These are phyloP conservation scores for Typhlichthys subterraneus DNA, from an alignment of 2,797 vertebrate species.

Conservation along the genomic window DNA sequence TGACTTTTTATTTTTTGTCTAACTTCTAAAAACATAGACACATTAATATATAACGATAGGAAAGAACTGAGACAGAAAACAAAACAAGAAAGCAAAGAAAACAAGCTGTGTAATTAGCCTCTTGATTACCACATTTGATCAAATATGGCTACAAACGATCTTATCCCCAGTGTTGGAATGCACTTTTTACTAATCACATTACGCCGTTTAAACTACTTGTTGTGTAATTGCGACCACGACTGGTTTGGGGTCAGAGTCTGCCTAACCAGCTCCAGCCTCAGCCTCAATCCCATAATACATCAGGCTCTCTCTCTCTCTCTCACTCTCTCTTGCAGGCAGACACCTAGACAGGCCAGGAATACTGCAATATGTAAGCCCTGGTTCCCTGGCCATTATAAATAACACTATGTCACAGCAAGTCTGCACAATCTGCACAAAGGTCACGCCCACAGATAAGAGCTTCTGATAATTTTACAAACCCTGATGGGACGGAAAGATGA, in stretches of 20 bases:
- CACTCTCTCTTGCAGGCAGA: slow-evolving; percentile 40
- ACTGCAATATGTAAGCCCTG: slow-evolving; percentile 43
- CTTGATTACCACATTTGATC: slow-evolving; percentile 3
- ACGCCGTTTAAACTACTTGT: slow-evolving; percentile 25
- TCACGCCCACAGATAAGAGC: slow-evolving; percentile 66
- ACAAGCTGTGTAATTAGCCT: no score
- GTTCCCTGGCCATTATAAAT: slow-evolving; percentile 68
- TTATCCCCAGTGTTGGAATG: slow-evolving; percentile 10
- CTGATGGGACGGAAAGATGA: slow-evolving; percentile 51
- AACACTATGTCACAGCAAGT: slow-evolving; percentile 69
- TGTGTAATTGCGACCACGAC: slow-evolving; percentile 43
- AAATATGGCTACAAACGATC: slow-evolving; percentile 19
- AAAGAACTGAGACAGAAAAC: no score
- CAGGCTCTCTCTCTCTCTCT: slow-evolving; percentile 14
- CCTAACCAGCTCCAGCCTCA: slow-evolving; percentile 13
- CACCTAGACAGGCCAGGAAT: slow-evolving; percentile 50
- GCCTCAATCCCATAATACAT: background rate
- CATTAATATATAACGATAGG: no score
- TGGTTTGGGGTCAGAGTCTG: slow-evolving; percentile 33
- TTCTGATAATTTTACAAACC: slow-evolving; percentile 62
- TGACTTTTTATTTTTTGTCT: no score
- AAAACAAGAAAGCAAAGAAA: no score
- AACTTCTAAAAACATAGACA: no score
- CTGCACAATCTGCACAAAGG: slow-evolving; percentile 59
- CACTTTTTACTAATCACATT: slow-evolving; percentile 44